These are phyloP conservation scores for Hetaerina americana DNA, from an alignment of 1,140 invertebrate genomes.

Conservation along the genomic window DNA sequence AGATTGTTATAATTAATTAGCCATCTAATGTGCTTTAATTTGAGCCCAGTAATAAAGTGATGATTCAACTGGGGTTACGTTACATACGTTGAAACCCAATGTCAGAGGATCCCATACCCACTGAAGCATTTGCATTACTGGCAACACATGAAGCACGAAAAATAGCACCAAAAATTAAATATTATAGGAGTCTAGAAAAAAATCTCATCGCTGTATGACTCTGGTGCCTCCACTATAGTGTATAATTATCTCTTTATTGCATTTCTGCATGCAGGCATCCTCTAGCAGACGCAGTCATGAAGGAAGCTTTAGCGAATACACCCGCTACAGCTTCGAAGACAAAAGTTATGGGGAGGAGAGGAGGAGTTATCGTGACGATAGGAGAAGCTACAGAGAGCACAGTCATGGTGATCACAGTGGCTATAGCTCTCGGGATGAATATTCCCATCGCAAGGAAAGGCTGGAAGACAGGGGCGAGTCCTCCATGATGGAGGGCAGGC, in stretches of 20 bases:
- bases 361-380: constrained; percentile 14
- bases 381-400: constrained; percentile 13
- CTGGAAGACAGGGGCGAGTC: constrained; percentile 4
- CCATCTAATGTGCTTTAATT: neutral
- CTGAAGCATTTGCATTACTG: neutral
- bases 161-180: neutral
- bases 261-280: constrained; percentile 11
- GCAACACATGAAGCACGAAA: neutral
- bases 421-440: constrained; percentile 12
- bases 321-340: constrained; percentile 16
- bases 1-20: neutral
- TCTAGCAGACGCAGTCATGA: constrained; percentile 17
- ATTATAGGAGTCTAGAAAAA: neutral
- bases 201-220: neutral
- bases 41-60: neutral
- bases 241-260: constrained; percentile 6
- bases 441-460: constrained; percentile 12
- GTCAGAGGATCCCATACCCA: neutral
- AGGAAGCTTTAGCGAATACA: constrained; percentile 15
- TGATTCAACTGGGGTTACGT: neutral
- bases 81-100: neutral
- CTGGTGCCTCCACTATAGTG: neutral
- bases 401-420: neutral
- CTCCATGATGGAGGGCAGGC: neutral
- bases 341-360: constrained; percentile 15